Evolutionary conservation across 2,888 invertebrate species (phyloP), one percentile per base, ranked within the genome.

Genomic region (Catonia carolina): DNA sequence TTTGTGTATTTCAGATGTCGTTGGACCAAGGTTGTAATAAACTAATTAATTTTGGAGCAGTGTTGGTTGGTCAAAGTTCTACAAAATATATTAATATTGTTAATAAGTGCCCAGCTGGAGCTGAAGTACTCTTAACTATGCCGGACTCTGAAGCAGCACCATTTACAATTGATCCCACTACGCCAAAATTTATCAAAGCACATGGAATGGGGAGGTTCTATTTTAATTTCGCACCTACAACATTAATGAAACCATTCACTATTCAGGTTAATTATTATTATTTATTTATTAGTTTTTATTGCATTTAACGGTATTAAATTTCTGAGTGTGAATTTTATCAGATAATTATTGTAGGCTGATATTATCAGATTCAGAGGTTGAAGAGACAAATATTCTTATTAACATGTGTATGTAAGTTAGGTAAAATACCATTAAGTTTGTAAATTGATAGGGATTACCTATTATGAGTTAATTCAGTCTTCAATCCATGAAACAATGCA

Each of bases 211-310:
- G 14, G 22, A 27, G 22, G 2, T 45, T 45, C 22, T n/a, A 23
- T 18, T 45, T 45, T 22, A 45, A 20, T 45, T 45, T 45, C 22
- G 2, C 45, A 23, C 45, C 45, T 12, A 45, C 14, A 23, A 27
- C 22, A 20, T 23, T 45, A n/a, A 23, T 45, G 8, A 22, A 22
- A 23, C 5, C 23, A 23, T 45, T 45, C 22, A 45, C 18, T 45
- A 27, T 45, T 22, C 45, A 45, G 45, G 45, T 45, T 23, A 45
- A 7, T 27, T 6, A 4, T 6, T 27, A 6, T 27, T 27, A 6
- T 27, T 8, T 27, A 6, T 27, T 8, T 27, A 27, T 6, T 27
- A 6, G 5, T 27, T 27, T 27, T 27, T 27, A 27, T 27, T 27
- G n/a, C n/a, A n/a, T n/a, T n/a, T n/a, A n/a, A n/a, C n/a, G n/a